phyloP scores from a whole-genome alignment of 2,888 invertebrate genomes.

The Lydus trimaculatus region DNA sequence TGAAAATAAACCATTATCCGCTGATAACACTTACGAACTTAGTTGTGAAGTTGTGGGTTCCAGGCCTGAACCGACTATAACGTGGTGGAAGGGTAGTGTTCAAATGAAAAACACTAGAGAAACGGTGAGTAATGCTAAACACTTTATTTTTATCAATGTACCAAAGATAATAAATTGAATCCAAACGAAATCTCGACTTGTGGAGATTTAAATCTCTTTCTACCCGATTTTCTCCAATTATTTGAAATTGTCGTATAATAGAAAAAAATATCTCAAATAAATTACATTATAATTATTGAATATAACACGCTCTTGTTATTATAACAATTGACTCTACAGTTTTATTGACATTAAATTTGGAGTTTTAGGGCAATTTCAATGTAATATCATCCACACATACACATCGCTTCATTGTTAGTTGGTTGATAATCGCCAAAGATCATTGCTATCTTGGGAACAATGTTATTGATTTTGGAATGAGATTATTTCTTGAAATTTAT shows the following conservation, averaged over 20 bases:
- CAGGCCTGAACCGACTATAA: conserved; percentile 77
- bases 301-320: background rate
- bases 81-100: conserved; percentile 79
- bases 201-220: background rate
- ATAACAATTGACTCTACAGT: background rate
- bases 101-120: conserved; percentile 72
- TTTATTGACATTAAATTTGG: background rate
- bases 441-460: background rate
- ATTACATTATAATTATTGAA: background rate
- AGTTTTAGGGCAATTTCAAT: background rate
- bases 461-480: background rate
- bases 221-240: background rate
- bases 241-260: background rate
- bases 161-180: background rate
- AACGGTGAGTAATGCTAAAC: conserved; percentile 64
- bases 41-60: conserved; percentile 78
- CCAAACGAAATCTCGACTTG: background rate
- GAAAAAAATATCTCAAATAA: background rate
- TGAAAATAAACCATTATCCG: conserved; percentile 75
- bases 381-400: background rate
- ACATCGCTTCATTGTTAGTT: background rate
- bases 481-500: background rate
- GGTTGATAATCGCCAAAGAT: background rate
- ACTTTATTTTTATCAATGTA: background rate
- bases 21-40: conserved; percentile 74